A percentile compares a stretch with the other conserved stretches of the same genome.
These are phyloP conservation scores for Eidolon dupreanum DNA, from an alignment of 2,797 vertebrate genomes.

Conservation along the genomic window DNA sequence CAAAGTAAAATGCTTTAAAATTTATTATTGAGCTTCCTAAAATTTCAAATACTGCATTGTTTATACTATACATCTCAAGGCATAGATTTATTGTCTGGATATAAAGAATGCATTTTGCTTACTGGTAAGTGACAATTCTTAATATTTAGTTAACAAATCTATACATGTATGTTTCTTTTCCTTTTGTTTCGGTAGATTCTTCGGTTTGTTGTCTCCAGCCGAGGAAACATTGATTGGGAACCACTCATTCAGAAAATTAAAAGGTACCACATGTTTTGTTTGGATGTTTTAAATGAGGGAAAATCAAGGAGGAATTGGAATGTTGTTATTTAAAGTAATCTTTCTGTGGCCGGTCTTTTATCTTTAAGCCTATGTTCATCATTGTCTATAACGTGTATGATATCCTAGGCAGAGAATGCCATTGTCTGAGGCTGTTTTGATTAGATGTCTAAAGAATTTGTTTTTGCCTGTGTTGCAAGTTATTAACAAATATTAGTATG, in stretches of 20 bases:
- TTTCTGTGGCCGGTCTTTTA: conserved; percentile 21
- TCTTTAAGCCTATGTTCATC: not conserved
- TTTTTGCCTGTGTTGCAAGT: conserved; percentile 40
- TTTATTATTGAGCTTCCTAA: conserved; percentile 63
- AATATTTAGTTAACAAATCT: conserved; percentile 62
- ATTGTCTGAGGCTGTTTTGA: conserved; percentile 24
- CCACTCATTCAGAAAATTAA: conserved; percentile 78
- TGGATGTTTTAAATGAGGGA: conserved; percentile 64
- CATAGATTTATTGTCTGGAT: conserved; percentile 61
- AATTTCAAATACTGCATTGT: conserved; percentile 65
- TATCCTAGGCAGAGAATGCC: conserved; percentile 40
- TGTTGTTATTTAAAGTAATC: conserved; percentile 61
- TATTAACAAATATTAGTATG: conserved; percentile 48
- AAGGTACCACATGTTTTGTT: conserved; percentile 84
- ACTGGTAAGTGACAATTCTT: conserved; percentile 61
- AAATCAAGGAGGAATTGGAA: conserved; percentile 22
- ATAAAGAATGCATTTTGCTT: conserved; percentile 55
- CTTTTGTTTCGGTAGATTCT: conserved; percentile 82
- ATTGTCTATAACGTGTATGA: conserved; percentile 35
- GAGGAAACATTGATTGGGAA: conserved; percentile 72
- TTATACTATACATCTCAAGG: conserved; percentile 53
- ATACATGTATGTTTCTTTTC: not conserved
- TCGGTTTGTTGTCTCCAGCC: conserved; percentile 67
- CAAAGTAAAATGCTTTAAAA: conserved; percentile 67
- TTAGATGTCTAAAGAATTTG: conserved; percentile 25